Evolutionary conservation across 2,797 vertebrate genomes (phyloP).

Genomic region (Sciaenops ocellatus): DNA sequence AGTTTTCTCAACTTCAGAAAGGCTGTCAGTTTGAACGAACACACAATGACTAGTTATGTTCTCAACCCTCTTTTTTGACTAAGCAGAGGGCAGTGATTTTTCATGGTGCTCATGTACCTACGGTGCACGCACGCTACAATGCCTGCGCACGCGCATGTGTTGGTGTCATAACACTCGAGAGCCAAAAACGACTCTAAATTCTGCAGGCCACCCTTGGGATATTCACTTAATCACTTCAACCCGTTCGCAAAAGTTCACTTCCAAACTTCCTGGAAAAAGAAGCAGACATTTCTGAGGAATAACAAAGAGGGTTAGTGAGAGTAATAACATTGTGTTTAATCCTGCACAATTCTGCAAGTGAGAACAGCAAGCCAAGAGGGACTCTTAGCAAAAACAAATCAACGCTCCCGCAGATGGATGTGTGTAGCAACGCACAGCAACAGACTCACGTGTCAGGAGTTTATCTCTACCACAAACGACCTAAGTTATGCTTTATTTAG

Average conservation of each 20-base stretch:
- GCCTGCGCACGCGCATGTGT: constrained; percentile 1
- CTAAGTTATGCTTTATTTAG: background rate
- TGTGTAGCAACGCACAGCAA: constrained; percentile 32
- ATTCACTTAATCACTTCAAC: constrained; percentile 76
- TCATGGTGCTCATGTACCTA: constrained; percentile 20
- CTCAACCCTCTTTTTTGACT: background rate
- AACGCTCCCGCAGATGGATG: constrained; percentile 38
- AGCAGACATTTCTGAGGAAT: constrained; percentile 71
- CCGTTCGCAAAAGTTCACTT: constrained; percentile 74
- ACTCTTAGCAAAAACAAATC: constrained; percentile 57
- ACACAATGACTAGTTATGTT: background rate
- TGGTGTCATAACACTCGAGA: constrained; percentile 47
- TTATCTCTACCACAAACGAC: constrained; percentile 6
- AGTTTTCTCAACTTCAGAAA: constrained; percentile 37
- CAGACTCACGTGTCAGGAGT: constrained; percentile 26
- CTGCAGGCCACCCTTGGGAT: constrained; percentile 70
- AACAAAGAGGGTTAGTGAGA: constrained; percentile 75
- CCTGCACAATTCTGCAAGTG: constrained; percentile 62
- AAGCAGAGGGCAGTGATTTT: constrained; percentile 17
- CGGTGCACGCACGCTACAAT: constrained; percentile 1
- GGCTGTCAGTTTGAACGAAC: constrained; percentile 25
- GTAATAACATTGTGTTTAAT: constrained; percentile 75
- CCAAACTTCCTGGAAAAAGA: constrained; percentile 78
- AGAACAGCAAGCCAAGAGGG: constrained; percentile 44
- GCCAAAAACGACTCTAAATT: constrained; percentile 56